Evolutionary conservation across 2,888 invertebrate species (phyloP).

Genomic region (Watsonalla binaria): DNA sequence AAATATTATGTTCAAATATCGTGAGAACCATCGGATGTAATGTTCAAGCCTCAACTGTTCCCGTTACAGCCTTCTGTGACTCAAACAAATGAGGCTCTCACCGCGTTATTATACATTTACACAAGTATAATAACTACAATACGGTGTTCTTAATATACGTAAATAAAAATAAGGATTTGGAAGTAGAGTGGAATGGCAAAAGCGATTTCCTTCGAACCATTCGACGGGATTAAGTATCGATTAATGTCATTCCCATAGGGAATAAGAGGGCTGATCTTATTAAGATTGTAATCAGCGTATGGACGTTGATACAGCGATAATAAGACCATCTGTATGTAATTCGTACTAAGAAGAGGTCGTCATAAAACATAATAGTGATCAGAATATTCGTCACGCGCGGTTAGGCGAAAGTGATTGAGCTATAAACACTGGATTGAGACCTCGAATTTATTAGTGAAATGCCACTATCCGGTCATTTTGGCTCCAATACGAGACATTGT

Average conservation of each 20-base stretch:
- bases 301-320: constrained; percentile 1
- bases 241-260: neutral
- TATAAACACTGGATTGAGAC: constrained; percentile 27
- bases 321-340: constrained; percentile 3
- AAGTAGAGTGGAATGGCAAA: neutral
- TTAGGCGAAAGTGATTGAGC: constrained; percentile 30
- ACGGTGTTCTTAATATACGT: neutral
- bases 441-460: constrained; percentile 40
- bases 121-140: neutral
- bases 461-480: constrained; percentile 39
- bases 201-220: neutral
- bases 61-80: too few species aligned
- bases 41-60: too few species aligned
- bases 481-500: constrained; percentile 38
- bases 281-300: neutral
- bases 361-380: constrained; percentile 18
- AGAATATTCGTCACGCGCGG: constrained; percentile 10
- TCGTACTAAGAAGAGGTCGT: constrained; percentile 6
- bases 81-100: too few species aligned
- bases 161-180: neutral
- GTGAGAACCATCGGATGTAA: too few species aligned
- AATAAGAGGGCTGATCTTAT: neutral
- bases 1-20: too few species aligned
- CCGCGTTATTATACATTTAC: neutral
- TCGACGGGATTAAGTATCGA: neutral